Conservation (phyloP, 2,113 vertebrate genomes). For the Hyla sarda region DNA sequence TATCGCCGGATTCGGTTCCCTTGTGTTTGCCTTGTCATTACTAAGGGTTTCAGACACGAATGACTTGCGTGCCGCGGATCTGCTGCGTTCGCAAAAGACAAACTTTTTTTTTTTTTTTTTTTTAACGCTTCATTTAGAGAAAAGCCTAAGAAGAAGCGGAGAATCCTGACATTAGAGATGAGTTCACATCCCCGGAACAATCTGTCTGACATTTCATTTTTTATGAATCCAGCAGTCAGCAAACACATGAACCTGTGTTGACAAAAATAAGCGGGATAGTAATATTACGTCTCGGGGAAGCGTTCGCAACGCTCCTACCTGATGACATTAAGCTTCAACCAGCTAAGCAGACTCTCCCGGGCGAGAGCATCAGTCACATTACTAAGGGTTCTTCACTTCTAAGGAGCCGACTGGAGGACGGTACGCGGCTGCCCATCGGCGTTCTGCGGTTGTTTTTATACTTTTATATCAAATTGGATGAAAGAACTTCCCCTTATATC, state of each 20-base stretch:
- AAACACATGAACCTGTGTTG: slow-evolving; percentile 25
- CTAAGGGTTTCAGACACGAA: slow-evolving; percentile 32
- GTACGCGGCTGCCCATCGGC: neutral
- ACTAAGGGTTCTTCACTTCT: neutral
- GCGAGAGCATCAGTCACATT: neutral
- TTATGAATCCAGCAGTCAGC: slow-evolving; percentile 48
- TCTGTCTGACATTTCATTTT: slow-evolving; percentile 40
- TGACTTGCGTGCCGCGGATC: slow-evolving; percentile 8
- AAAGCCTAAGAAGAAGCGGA: slow-evolving; percentile 40
- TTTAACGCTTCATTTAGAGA: slow-evolving; percentile 28
- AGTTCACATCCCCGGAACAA: slow-evolving; percentile 37
- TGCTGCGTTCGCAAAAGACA: slow-evolving; percentile 50
- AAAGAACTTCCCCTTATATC: neutral
- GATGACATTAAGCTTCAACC: slow-evolving; percentile 9
- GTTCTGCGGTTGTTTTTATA: neutral
- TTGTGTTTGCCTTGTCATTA: slow-evolving; percentile 28
- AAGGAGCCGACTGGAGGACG: too few species aligned
- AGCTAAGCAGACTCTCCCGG: slow-evolving; percentile 5
- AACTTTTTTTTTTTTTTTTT: slow-evolving; percentile 13
- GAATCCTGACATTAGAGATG: slow-evolving; percentile 35
- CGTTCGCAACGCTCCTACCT: neutral
- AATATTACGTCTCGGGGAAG: neutral
- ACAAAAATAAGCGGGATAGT: slow-evolving; percentile 21
- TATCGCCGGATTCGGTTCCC: neutral
- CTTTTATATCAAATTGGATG: neutral